Conservation (phyloP, 2,113 vertebrate genomes). For the Myrmophylax atrothorax region DNA sequence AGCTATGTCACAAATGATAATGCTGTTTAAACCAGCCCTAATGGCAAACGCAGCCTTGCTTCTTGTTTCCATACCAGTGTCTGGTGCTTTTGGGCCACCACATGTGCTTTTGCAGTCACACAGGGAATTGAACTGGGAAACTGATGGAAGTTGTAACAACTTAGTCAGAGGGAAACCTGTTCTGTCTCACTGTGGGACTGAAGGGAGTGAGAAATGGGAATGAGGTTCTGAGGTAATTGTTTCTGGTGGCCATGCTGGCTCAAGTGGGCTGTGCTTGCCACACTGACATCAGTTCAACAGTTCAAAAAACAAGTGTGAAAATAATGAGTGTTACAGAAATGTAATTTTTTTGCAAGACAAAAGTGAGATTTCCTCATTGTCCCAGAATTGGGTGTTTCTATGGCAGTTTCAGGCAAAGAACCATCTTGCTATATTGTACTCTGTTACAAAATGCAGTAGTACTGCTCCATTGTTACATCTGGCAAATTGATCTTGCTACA, state of each 20-base stretch:
- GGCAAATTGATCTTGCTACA: background rate
- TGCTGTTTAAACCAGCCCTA: background rate
- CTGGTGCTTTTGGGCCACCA: background rate
- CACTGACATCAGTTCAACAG: background rate
- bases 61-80: background rate
- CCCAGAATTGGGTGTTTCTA: accelerated
- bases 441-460: background rate
- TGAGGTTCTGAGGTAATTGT: background rate
- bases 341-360: background rate
- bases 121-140: background rate
- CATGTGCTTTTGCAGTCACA: background rate
- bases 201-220: background rate
- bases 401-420: background rate
- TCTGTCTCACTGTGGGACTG: background rate
- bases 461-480: background rate
- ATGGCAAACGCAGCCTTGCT: background rate
- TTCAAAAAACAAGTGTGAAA: background rate
- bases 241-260: background rate
- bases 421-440: background rate
- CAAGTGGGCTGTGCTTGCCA: background rate
- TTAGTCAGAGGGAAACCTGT: background rate
- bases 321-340: background rate
- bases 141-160: background rate
- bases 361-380: background rate
- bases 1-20: background rate